Evolutionary conservation across 2,113 vertebrate species (phyloP).

Genomic region (Tychaedon coryphoeus): DNA sequence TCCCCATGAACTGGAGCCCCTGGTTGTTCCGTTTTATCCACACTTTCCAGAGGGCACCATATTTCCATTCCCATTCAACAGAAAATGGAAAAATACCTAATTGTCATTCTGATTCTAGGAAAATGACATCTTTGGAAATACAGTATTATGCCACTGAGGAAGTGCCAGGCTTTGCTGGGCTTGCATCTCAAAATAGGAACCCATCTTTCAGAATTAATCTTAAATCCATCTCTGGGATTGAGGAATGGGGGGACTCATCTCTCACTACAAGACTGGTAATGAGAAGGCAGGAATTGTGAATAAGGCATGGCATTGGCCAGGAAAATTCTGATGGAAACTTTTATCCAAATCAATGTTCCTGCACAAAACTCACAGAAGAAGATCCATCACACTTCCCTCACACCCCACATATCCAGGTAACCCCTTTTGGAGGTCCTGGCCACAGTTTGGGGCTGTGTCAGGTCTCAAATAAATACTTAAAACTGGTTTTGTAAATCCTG

Average conservation of each 20-base stretch:
- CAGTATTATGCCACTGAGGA: neutral
- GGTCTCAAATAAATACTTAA: neutral
- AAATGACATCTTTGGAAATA: neutral
- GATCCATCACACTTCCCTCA: neutral
- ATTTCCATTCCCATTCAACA: neutral
- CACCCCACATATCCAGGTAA: neutral
- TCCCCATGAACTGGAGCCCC: neutral
- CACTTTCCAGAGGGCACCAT: neutral
- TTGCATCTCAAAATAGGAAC: neutral
- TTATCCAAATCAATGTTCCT: neutral
- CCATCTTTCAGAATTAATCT: neutral
- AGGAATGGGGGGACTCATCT: neutral
- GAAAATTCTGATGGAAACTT: neutral
- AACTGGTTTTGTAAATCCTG: neutral
- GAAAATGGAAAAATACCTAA: neutral
- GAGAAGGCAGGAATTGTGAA: accelerated
- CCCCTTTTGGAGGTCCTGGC: neutral
- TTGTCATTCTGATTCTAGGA: neutral
- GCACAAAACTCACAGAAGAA: neutral
- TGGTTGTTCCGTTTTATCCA: neutral
- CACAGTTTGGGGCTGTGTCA: neutral
- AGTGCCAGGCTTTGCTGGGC: neutral
- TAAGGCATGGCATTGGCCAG: neutral
- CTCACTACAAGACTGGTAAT: accelerated
- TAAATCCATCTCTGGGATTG: neutral